These are phyloP conservation scores for Dendrocincla tyrannina DNA, from an alignment of 2,797 vertebrate genomes.

Conservation along the genomic window DNA sequence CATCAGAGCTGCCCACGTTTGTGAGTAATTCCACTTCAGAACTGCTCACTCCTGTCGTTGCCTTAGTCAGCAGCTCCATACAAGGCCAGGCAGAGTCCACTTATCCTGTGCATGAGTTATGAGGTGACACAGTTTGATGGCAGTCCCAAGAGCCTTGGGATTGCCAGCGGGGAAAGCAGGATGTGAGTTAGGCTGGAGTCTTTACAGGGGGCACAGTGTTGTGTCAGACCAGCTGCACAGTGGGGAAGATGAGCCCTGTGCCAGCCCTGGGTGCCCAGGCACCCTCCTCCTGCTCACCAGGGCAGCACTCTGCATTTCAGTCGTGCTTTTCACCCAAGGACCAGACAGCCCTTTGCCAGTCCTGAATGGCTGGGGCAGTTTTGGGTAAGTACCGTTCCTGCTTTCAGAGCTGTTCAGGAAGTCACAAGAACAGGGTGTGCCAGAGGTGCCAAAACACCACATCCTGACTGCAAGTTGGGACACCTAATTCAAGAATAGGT, in stretches of 20 bases:
- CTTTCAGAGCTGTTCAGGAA: not conserved
- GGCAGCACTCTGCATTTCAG: not conserved
- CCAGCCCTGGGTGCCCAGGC: not conserved
- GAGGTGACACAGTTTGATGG: not conserved
- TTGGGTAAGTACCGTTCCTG: not conserved
- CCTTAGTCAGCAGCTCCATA: slow-evolving; percentile 21
- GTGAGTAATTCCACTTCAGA: not conserved
- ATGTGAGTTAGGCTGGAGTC: not conserved
- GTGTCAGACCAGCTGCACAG: not conserved
- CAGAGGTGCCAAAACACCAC: not conserved
- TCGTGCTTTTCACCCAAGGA: not conserved
- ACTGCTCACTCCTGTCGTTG: not conserved
- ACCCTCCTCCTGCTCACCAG: fast-evolving
- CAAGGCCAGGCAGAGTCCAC: not conserved
- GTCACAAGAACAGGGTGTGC: fast-evolving
- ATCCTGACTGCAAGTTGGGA: not conserved
- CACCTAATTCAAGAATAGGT: not conserved
- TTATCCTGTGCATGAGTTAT: not conserved
- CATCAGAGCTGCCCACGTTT: not conserved
- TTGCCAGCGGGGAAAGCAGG: fast-evolving
- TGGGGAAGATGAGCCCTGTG: not conserved
- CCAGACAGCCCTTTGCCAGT: not conserved
- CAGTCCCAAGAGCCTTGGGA: not conserved
- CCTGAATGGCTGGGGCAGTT: not conserved
- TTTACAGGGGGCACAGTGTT: fast-evolving